Evolutionary conservation across 2,113 vertebrate species (phyloP).

Genomic region (Micromys minutus): DNA sequence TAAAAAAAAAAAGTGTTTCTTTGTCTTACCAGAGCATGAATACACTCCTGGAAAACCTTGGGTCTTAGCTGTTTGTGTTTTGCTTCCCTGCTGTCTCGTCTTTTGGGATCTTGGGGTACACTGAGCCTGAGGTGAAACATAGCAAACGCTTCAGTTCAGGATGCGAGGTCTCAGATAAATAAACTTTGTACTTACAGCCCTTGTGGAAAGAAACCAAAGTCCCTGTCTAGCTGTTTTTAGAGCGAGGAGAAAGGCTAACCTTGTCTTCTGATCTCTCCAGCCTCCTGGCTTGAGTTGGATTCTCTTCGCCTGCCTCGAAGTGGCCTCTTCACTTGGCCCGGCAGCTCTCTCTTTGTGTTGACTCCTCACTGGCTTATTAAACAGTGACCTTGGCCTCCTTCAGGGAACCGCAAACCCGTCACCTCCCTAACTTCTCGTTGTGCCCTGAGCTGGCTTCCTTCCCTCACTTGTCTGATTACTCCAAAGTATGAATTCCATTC

Average conservation of each 20-base stretch:
- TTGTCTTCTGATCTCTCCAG: neutral
- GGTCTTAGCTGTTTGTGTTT: neutral
- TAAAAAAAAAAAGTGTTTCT: conserved; percentile 13
- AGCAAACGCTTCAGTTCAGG: neutral
- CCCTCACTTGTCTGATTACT: neutral
- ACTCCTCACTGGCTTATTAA: neutral
- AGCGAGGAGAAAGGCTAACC: neutral
- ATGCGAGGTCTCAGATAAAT: neutral
- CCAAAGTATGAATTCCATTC: neutral
- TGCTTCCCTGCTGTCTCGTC: neutral
- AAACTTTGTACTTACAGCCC: neutral
- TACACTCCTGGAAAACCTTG: neutral
- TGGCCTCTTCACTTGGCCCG: neutral
- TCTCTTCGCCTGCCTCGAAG: neutral
- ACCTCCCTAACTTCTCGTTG: neutral
- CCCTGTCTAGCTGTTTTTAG: neutral
- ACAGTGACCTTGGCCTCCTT: neutral
- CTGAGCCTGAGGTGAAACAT: neutral
- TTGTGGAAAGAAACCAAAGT: neutral
- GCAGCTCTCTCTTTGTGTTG: neutral
- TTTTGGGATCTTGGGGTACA: neutral
- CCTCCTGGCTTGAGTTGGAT: neutral
- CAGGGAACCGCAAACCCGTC: neutral
- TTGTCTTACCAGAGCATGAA: conserved; percentile 15
- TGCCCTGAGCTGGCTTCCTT: neutral